Base-by-base conservation (phyloP, 2,797 vertebrate species). In the Chanos chanos region DNA sequence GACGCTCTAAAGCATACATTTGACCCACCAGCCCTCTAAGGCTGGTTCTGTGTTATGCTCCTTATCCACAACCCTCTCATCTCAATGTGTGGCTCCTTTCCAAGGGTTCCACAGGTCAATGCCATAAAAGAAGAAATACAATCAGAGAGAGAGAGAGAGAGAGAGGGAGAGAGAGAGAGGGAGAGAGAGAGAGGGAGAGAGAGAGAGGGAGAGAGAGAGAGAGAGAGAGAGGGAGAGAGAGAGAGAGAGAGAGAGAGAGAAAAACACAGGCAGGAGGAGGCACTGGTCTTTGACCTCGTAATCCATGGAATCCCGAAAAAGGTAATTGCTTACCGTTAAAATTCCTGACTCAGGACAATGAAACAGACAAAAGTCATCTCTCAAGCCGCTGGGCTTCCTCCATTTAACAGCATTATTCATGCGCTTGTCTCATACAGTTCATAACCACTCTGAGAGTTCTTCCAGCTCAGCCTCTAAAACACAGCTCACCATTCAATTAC, bases 361-460 rank as follows among this genome's bases (percentile, higher is more conserved):
- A 15, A 4, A 31, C 31, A 50, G 39, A 68, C 53, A 49, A 64
- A 68, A 66, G 44, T 31, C 51, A 55, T 58, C 50, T 30, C 66
- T 48, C 45, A 44, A 59, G 58, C 61, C 62, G 37, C 33, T 7
- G 21, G 25, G 25, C 4, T 34, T 68, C 34, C 51, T 68, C 50
- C 66, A 75, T 69, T 72, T 58, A 68, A 69, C 33, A 61, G 66
- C 69, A 71, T 75, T 71, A 75, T 75, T 69, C 69, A 74, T 71
- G 56, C 64, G n/a, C n/a, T 27, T 53, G 34, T 16, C 47, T 65
- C 54, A 30, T 27, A 28, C 9, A 22, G 28, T 43, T 41, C 34
- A 52, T 16, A 50, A 47, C 41, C 59, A 22, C 39, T 45, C 56
- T 34, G 53, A 53, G 49, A 53, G 57, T 47, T 68, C 66, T 66